Base-by-base conservation (phyloP, 2,797 vertebrate genomes). In the Myotis pilosus region DNA sequence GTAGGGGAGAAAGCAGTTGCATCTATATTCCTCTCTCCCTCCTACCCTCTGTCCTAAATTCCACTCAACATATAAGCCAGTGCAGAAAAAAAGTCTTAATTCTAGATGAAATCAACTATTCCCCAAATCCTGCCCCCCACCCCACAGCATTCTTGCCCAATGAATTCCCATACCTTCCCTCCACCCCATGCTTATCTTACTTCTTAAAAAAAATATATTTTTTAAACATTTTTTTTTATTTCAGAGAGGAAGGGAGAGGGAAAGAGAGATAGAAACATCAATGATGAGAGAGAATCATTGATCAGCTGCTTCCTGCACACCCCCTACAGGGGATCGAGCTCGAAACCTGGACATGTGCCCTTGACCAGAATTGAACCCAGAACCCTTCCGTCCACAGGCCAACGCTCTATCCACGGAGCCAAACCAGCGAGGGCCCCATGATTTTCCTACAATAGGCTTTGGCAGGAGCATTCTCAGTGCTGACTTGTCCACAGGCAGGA, bases 41-140 rank as follows among this genome's bases (percentile, higher is more conserved):
- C 78, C 83, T 7, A 84, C 89, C n/a, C n/a, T 81, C 69, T 81
- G 64, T 60, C 69, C 89, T 94, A 74, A 88, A 93, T 89, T 94
- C 51, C 71, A 84, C 81, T 64, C 78, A 93, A 91, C n/a, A 90
- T 57, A 74, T 25, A 82, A 84, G 22, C 74, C 69, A 55, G 10
- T 75, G 44, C 15, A 74, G 72, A 91, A 22, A 44, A 62, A 68
- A 81, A 87, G 60, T 71, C 79, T 64, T 71, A 87, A 41, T 30
- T 76, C 13, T 60, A 53, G 30, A 84, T 76, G 82, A 76, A 91
- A 83, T 51, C 53, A 72, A 23, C 20, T 9, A 10, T 25, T 72
- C n/a, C 19, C 66, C 66, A 87, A 69, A 81, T 78, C 23, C 51
- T 82, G 16, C 6, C 25, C 49, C 49, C 38, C 4, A n/a, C 57